phyloP scores from a whole-genome alignment of 2,888 invertebrate genomes.

The Papilio protenor region DNA sequence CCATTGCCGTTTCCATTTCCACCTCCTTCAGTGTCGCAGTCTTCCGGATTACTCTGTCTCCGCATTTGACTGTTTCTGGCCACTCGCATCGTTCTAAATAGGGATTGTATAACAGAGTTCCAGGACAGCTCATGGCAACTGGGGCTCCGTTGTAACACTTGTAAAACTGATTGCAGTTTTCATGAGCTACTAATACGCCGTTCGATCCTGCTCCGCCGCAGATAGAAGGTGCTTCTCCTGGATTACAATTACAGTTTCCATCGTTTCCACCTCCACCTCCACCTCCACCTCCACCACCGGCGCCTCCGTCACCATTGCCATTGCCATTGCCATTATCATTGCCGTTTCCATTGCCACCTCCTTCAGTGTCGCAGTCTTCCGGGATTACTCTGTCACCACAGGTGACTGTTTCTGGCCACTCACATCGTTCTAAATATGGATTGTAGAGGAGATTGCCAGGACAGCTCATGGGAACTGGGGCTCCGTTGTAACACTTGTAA shows the following conservation, averaged over 20 bases:
- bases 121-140: too few species aligned
- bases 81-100: too few species aligned
- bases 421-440: conserved; percentile 47
- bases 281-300: conserved; percentile 32
- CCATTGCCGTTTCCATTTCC: not conserved
- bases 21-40: too few species aligned
- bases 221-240: conserved; percentile 49
- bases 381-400: conserved; percentile 53
- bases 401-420: conserved; percentile 52
- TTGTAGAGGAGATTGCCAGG: conserved; percentile 53
- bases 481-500: conserved; percentile 53
- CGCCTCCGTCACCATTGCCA: conserved; percentile 11
- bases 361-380: conserved; percentile 35
- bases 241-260: conserved; percentile 55
- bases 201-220: conserved; percentile 38
- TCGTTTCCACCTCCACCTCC: too few species aligned
- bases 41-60: too few species aligned
- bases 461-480: conserved; percentile 51
- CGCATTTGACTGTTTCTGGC: too few species aligned
- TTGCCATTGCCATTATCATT: conserved; percentile 20
- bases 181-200: conserved; percentile 43
- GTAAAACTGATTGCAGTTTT: conserved; percentile 53
- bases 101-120: too few species aligned
- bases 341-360: conserved; percentile 14
- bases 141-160: too few species aligned